Percentiles rank a stretch among this genome's conserved stretches.
Evolutionary conservation across 2,797 vertebrate genomes (phyloP).

Genomic region (Fratercula arctica): DNA sequence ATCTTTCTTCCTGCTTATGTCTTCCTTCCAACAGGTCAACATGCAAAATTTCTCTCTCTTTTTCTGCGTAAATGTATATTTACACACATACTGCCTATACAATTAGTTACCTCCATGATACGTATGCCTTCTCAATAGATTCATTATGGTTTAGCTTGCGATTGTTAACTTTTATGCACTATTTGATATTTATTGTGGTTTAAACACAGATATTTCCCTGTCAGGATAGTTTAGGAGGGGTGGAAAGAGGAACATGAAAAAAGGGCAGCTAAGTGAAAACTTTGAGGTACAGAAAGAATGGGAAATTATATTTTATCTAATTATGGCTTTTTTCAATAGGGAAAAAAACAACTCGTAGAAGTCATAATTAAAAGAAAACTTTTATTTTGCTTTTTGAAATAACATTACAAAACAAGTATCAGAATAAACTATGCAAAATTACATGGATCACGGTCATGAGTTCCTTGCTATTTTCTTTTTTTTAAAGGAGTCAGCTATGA

Average conservation of each 20-base stretch:
- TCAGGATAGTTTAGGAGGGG: neutral
- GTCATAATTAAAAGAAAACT: neutral
- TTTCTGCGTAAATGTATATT: neutral
- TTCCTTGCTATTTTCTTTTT: neutral
- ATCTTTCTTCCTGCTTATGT: neutral
- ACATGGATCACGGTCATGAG: neutral
- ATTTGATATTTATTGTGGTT: neutral
- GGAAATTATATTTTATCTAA: neutral
- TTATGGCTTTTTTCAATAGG: neutral
- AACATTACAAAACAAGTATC: slow-evolving; percentile 3
- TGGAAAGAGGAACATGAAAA: neutral
- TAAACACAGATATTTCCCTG: neutral
- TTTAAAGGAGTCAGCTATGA: neutral
- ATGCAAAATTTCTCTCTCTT: neutral
- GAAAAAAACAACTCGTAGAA: neutral
- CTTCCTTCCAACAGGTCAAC: neutral
- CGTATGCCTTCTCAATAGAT: neutral
- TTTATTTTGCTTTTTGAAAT: slow-evolving; percentile 49
- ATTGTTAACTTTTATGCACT: neutral
- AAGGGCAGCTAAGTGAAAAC: neutral
- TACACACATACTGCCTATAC: neutral
- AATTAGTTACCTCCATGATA: neutral
- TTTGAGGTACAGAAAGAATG: neutral
- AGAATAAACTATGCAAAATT: slow-evolving; percentile 22
- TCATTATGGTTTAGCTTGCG: neutral